Evolutionary conservation across 2,888 invertebrate genomes (phyloP).

Genomic region (Hypercompe scribonia): DNA sequence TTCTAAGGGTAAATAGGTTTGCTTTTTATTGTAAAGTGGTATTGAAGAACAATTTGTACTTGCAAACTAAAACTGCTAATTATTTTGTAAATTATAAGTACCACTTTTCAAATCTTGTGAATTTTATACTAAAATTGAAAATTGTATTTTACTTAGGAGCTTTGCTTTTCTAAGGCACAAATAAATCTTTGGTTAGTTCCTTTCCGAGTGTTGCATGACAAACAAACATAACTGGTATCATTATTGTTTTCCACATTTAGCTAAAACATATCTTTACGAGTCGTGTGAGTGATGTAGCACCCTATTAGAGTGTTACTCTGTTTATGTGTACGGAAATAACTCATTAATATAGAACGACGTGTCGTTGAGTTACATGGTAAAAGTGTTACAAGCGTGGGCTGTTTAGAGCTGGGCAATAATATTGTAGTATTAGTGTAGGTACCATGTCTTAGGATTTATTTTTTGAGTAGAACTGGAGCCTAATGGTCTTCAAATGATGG

Average conservation of each 20-base stretch:
- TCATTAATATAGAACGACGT: neutral
- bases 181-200: neutral
- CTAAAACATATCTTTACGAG: neutral
- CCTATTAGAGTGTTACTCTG: neutral
- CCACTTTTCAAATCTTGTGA: neutral
- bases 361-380: neutral
- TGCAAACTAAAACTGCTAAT: neutral
- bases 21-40: neutral
- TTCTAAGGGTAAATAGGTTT: neutral
- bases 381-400: neutral
- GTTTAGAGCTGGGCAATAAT: neutral
- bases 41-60: neutral
- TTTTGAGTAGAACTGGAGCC: too few species aligned
- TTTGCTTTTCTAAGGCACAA: neutral
- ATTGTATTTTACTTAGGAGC: neutral
- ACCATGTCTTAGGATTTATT: neutral
- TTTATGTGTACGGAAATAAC: neutral
- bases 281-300: neutral
- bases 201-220: neutral
- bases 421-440: neutral
- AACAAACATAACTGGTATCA: neutral
- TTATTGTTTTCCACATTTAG: neutral
- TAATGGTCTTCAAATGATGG: too few species aligned
- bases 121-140: neutral
- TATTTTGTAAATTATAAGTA: neutral